Evolutionary conservation across 2,888 invertebrate genomes (phyloP).

Genomic region (Osedax frankpressi): DNA sequence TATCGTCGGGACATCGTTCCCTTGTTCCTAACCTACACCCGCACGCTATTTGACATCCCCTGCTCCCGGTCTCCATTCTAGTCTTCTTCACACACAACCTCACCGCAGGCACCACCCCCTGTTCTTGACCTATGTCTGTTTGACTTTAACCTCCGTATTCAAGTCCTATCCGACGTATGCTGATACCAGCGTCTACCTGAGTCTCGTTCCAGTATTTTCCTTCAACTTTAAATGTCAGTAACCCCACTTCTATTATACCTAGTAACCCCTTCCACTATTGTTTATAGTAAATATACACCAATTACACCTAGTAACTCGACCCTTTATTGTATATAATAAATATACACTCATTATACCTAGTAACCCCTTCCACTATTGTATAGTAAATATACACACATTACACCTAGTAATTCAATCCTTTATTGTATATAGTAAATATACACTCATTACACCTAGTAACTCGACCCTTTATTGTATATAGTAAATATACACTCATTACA

Average conservation of each 20-base stretch:
- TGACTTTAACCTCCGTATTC: slow-evolving; percentile 68
- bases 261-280: too few species aligned
- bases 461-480: too few species aligned
- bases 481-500: too few species aligned
- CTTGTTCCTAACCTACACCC: not conserved
- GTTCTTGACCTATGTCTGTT: slow-evolving; percentile 47
- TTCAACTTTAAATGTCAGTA: slow-evolving; percentile 72
- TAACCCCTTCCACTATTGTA: not conserved
- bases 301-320: too few species aligned
- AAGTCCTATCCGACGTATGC: slow-evolving; percentile 92
- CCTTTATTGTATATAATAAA: not conserved
- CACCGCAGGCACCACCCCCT: slow-evolving; percentile 43
- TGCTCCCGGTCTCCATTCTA: not conserved
- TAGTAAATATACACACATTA: too few species aligned
- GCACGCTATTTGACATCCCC: not conserved
- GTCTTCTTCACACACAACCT: not conserved
- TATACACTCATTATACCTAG: not conserved
- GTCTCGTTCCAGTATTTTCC: slow-evolving; percentile 78
- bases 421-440: too few species aligned
- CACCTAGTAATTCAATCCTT: too few species aligned
- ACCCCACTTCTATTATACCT: not conserved
- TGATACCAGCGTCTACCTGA: slow-evolving; percentile 80
- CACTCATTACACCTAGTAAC: too few species aligned
- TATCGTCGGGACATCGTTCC: not conserved
- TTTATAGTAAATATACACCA: too few species aligned